Conservation (phyloP, 2,888 invertebrate genomes). For the Holacanthella duospinosa region DNA sequence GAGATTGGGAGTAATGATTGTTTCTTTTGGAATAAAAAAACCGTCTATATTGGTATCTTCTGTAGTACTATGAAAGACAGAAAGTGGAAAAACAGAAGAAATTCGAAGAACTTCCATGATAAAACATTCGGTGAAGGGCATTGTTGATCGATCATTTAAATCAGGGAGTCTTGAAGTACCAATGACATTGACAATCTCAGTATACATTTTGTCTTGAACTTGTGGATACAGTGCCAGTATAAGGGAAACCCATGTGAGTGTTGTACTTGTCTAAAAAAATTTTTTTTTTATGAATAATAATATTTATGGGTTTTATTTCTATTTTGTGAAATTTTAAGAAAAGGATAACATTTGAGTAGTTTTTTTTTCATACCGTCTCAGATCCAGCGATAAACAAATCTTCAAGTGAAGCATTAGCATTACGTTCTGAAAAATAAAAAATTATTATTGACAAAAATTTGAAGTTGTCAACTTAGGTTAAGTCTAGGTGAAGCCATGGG, state of each 20-base stretch:
- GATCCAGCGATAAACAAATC: constrained; percentile 1
- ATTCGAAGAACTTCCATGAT: no score
- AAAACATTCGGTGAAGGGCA: no score
- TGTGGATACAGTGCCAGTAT: constrained; percentile 2
- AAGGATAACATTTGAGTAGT: no score
- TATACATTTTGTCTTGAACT: constrained; percentile 9
- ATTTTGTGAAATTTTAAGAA: no score
- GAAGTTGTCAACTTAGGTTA: no score
- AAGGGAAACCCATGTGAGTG: constrained; percentile 4
- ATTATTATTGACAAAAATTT: no score
- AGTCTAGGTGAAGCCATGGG: no score
- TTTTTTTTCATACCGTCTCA: no score
- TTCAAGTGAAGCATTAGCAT: no score
- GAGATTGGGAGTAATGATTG: constrained; percentile 21
- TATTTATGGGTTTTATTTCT: no score
- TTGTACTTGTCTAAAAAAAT: constrained; percentile 10
- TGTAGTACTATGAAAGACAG: neutral
- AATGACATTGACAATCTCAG: constrained; percentile 7
- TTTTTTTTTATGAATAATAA: no score
- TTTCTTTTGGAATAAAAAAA: constrained; percentile 21
- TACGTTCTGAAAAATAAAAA: no score
- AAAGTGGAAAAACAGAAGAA: neutral
- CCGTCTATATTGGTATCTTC: neutral
- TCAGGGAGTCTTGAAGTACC: constrained; percentile 1
- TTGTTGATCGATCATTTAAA: neutral